A percentile compares a stretch with the other conserved stretches of the same genome.
These are phyloP conservation scores for Palythoa heliodiscus DNA, from an alignment of 92 coral and sea anemone species.

Conservation along the genomic window DNA sequence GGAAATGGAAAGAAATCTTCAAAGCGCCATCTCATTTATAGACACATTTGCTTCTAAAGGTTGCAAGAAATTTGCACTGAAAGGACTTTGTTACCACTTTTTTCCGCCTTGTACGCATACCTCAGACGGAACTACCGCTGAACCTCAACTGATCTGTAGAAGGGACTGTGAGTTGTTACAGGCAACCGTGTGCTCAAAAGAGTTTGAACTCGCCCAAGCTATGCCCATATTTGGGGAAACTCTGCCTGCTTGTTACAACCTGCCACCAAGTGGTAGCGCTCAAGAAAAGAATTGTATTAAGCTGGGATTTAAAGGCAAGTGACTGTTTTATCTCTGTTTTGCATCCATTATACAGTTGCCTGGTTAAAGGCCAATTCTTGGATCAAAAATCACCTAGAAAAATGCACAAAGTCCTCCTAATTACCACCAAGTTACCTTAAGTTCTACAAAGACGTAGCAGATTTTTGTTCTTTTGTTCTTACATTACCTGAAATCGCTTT, in stretches of 20 bases:
- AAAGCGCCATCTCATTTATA: conserved; percentile 51
- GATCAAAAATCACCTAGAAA: too few species aligned
- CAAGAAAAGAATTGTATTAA: conserved; percentile 60
- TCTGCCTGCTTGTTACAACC: conserved; percentile 71
- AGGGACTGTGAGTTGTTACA: conserved; percentile 82
- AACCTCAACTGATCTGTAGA: conserved; percentile 73
- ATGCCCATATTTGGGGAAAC: conserved; percentile 55
- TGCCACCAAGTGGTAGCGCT: conserved; percentile 50
- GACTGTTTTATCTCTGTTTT: background rate
- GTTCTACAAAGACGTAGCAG: too few species aligned
- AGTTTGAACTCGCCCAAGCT: conserved; percentile 67
- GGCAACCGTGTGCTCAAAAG: conserved; percentile 83
- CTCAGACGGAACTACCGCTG: conserved; percentile 15
- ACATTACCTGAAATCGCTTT: too few species aligned
- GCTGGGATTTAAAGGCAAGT: conserved; percentile 65
- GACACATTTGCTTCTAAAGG: conserved; percentile 47
- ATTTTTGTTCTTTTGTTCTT: too few species aligned
- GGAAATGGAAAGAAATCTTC: conserved; percentile 46
- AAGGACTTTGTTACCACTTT: conserved; percentile 82
- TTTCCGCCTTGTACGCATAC: conserved; percentile 77
- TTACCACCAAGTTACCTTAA: too few species aligned
- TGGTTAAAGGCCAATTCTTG: too few species aligned
- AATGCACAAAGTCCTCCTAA: too few species aligned
- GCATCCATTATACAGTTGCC: too few species aligned
- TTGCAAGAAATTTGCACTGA: conserved; percentile 66